Percentiles rank a stretch among this genome's conserved stretches.
phyloP scores from a whole-genome alignment of 2,888 invertebrate species.

The Ophion ventricosus region DNA sequence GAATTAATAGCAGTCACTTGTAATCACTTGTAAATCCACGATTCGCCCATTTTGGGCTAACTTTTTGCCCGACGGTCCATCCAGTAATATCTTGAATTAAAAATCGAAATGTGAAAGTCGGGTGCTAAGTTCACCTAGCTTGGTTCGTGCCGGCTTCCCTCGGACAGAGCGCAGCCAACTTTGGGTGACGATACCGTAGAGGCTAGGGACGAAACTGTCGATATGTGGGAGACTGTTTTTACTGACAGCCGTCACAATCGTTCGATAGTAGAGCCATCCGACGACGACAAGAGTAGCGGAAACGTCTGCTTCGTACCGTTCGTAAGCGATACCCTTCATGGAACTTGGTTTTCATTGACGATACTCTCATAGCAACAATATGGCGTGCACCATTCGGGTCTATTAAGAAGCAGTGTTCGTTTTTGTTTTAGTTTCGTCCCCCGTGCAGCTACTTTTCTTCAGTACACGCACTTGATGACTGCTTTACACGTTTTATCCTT shows the following conservation, averaged over 20 bases:
- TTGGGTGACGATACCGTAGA: too few relatives aligned
- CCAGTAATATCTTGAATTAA: too few relatives aligned
- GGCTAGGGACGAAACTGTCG: background rate
- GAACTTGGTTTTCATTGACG: background rate
- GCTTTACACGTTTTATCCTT: background rate
- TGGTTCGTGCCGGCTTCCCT: too few relatives aligned
- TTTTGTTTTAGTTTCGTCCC: slow-evolving; percentile 27
- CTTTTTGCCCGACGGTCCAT: too few relatives aligned
- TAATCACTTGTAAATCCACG: too few relatives aligned
- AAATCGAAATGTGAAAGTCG: too few relatives aligned
- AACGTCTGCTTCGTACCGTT: background rate
- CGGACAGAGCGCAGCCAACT: too few relatives aligned
- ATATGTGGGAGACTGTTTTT: background rate
- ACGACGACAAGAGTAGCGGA: background rate
- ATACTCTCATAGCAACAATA: slow-evolving; percentile 23
- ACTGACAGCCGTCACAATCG: background rate
- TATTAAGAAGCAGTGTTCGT: slow-evolving; percentile 39
- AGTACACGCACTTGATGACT: background rate
- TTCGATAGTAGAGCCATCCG: background rate
- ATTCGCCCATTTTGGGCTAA: too few relatives aligned
- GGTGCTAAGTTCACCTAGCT: too few relatives aligned
- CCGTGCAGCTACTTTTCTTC: slow-evolving; percentile 1
- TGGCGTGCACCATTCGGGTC: slow-evolving; percentile 51
- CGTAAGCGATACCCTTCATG: background rate
- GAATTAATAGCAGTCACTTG: too few relatives aligned